Conservation (phyloP, 1,140 invertebrate species). For the Tribolium madens region DNA sequence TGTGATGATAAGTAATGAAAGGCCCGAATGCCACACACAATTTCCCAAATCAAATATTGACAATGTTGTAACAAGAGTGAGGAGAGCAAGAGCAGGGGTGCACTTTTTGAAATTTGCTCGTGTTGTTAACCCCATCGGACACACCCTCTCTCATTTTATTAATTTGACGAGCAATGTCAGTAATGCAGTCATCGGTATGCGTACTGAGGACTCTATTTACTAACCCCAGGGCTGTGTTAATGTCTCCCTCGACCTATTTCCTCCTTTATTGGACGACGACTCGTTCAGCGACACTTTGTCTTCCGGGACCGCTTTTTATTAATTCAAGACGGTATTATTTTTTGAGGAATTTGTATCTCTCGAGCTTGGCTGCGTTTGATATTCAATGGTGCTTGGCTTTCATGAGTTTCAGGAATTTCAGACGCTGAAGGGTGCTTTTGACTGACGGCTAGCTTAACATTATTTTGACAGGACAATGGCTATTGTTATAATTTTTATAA, state of each 20-base stretch:
- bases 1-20: conserved; percentile 35
- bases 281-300: conserved; percentile 21
- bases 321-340: conserved; percentile 14
- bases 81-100: conserved; percentile 12
- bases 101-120: conserved; percentile 17
- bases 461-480: no score
- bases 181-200: conserved; percentile 34
- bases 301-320: conserved; percentile 30
- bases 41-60: conserved; percentile 38
- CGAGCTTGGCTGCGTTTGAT: neutral
- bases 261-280: conserved; percentile 3
- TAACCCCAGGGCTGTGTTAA: neutral
- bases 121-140: conserved; percentile 28
- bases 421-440: neutral
- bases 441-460: no score
- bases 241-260: conserved; percentile 38
- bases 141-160: conserved; percentile 30
- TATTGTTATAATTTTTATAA: no score
- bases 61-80: conserved; percentile 16
- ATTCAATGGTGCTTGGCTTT: conserved; percentile 26
- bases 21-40: conserved; percentile 29
- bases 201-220: conserved; percentile 16
- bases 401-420: conserved; percentile 8
- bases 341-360: conserved; percentile 10
- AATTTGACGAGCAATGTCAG: conserved; percentile 26